Base-by-base conservation (phyloP, 2,888 invertebrate species). In the Fragum sueziense region DNA sequence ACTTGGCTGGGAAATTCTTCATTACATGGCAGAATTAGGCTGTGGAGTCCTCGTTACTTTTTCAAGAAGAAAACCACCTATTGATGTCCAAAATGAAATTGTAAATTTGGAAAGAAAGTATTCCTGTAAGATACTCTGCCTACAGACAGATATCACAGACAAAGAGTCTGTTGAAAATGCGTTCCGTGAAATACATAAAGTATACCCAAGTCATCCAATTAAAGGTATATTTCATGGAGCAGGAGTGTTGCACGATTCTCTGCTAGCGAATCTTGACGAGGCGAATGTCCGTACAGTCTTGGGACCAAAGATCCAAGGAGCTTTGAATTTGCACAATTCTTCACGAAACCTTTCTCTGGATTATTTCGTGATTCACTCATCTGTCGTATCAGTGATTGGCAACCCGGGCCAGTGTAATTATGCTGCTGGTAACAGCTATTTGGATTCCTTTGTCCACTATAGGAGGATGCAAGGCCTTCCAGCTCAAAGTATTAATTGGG, bases 401-500 rank as follows among this genome's bases (percentile, higher is more conserved):
- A 86, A 85, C 62, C 70, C 68, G 9, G 87, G 87, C 2, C 89
- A 89, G 54, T 74, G 79, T 25, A 88, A 88, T 73, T 88, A 89
- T 74, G 84, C 81, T n/a, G 84, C 87, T 22, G 89, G 77, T 11
- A 88, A 87, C 74, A 72, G 84, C 1, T 89, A 88, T 52, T 34
- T 82, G 71, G 89, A 89, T 67, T 70, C 82, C 9, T 47, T 89
- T 25, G 84, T 86, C 1, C 70, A 74, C 25, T 85, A 80, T 34
- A 74, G 89, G 11, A 67, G 82, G 7, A n/a, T 29, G 3, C 29
- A 57, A 6, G 82, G 85, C 9, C 68, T 84, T 11, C 29, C 71
- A 20, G 87, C 75, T 11, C 88, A 88, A 73, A 74, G 75, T 41
- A 86, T 89, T n/a, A 88, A 88, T 65, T 89, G 89, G 89, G 88